Conservation (phyloP, 2,888 invertebrate genomes). For the Psococerastis gibbosa region DNA sequence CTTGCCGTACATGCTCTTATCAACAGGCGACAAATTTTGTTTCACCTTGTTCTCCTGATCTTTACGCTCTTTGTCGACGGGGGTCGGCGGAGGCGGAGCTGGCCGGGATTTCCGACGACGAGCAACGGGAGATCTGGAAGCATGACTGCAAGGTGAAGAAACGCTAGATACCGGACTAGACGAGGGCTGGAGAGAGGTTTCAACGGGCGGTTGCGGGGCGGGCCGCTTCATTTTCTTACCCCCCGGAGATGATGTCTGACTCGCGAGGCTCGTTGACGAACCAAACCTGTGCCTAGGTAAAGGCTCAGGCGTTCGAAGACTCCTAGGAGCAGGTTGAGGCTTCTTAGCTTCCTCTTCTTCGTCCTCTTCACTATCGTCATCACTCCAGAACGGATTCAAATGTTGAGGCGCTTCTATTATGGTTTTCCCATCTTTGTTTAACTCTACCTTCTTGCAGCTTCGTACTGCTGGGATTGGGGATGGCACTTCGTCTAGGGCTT, state of each 20-base stretch:
- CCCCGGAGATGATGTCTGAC: constrained; percentile 21
- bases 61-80: constrained; percentile 13
- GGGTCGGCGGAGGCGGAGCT: constrained; percentile 25
- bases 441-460: constrained; percentile 11
- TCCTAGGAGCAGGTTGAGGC: constrained; percentile 21
- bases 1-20: constrained; percentile 44
- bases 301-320: constrained; percentile 22
- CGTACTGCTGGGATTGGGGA: constrained; percentile 27
- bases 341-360: constrained; percentile 26
- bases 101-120: constrained; percentile 20
- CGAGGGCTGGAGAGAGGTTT: constrained; percentile 12
- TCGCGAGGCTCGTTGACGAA: constrained; percentile 15
- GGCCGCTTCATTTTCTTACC: constrained; percentile 41
- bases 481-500: constrained; percentile 19
- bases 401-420: constrained; percentile 29
- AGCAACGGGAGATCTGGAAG: constrained; percentile 17
- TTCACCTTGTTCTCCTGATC: constrained; percentile 9
- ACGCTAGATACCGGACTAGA: constrained; percentile 15
- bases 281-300: constrained; percentile 19
- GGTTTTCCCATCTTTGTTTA: constrained; percentile 14
- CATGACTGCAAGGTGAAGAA: constrained; percentile 16
- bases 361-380: constrained; percentile 44
- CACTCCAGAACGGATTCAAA: constrained; percentile 55
- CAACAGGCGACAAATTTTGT: constrained; percentile 22
- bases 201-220: constrained; percentile 44